Evolutionary conservation across 2,797 vertebrate species (phyloP).

Genomic region (Anomalospiza imberbis): DNA sequence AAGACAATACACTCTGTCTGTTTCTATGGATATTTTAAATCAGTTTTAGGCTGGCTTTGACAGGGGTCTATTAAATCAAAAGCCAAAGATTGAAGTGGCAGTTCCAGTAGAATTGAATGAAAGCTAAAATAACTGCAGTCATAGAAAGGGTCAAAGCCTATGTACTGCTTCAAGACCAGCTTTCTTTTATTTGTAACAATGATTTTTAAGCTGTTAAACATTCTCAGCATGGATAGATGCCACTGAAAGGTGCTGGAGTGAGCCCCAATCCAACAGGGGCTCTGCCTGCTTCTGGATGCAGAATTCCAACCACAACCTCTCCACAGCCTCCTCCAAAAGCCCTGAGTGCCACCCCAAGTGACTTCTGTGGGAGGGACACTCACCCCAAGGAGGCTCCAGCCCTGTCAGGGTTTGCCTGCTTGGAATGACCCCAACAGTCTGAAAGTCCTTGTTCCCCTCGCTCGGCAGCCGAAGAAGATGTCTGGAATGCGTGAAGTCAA

Average conservation of each 20-base stretch:
- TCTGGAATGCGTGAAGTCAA: too few relatives aligned
- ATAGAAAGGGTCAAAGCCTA: background rate
- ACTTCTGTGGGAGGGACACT: background rate
- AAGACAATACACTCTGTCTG: conserved; percentile 5
- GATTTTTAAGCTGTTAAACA: background rate
- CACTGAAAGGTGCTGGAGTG: background rate
- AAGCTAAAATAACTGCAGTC: background rate
- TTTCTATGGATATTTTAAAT: conserved; percentile 42
- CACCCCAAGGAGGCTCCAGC: background rate
- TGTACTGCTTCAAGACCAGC: background rate
- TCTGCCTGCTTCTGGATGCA: background rate
- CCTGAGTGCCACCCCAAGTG: fast-evolving
- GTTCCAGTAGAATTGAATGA: background rate
- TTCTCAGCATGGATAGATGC: background rate
- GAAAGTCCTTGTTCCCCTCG: too few relatives aligned
- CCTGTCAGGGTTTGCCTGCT: too few relatives aligned
- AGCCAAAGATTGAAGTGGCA: conserved; percentile 7
- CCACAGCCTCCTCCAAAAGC: background rate
- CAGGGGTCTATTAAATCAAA: conserved; percentile 23
- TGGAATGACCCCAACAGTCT: too few relatives aligned
- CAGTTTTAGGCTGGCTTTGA: background rate
- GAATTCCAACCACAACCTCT: background rate
- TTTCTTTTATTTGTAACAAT: background rate
- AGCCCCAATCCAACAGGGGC: background rate
- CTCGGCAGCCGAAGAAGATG: too few relatives aligned